Evolutionary conservation across 2,797 vertebrate species (phyloP).

Genomic region (Ctenopoma multispine): DNA sequence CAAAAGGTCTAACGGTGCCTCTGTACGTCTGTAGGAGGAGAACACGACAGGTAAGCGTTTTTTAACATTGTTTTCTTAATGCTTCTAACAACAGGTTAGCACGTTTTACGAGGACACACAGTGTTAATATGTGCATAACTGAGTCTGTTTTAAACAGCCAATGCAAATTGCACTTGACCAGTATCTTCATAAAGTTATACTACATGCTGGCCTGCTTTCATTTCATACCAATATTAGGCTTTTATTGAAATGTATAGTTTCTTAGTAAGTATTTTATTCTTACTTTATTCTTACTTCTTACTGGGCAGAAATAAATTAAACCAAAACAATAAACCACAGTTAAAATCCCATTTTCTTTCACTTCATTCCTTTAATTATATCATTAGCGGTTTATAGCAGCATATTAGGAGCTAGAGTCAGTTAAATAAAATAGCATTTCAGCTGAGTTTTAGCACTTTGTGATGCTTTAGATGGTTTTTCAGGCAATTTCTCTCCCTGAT

Average conservation of each 20-base stretch:
- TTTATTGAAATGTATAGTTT: neutral
- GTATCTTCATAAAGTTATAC: too few relatives aligned
- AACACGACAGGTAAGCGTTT: conserved; percentile 1
- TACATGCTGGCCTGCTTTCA: neutral
- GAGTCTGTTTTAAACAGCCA: neutral
- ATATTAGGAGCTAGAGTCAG: neutral
- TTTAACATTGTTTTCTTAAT: too few relatives aligned
- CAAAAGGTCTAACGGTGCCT: conserved; percentile 87
- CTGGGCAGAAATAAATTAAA: too few relatives aligned
- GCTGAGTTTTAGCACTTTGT: neutral
- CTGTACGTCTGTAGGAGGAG: conserved; percentile 67
- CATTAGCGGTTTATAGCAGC: neutral
- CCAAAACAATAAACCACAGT: neutral
- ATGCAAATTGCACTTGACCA: neutral
- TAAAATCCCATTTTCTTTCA: neutral
- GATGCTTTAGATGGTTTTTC: neutral
- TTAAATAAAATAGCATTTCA: neutral
- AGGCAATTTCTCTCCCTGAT: neutral
- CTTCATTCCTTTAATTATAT: neutral
- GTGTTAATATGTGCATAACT: neutral
- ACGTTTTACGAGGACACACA: neutral
- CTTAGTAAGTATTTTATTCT: neutral
- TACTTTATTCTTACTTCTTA: neutral
- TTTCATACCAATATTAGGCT: too few relatives aligned
- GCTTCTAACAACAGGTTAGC: neutral